A percentile compares a stretch with the other conserved stretches of the same genome.
Evolutionary conservation across 2,888 invertebrate species (phyloP).

Genomic region (Thecophora atra): DNA sequence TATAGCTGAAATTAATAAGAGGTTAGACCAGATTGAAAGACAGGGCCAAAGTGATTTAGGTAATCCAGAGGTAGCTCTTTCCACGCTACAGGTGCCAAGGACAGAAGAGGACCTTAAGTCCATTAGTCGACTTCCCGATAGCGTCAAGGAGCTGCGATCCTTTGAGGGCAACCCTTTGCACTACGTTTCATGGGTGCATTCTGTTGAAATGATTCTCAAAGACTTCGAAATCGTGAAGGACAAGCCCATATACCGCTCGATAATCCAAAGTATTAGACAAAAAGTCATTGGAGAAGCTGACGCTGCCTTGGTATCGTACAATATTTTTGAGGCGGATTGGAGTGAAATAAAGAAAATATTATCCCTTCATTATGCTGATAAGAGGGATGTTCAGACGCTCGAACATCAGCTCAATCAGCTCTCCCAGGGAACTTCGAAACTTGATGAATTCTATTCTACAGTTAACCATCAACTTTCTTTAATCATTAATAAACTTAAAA

Average conservation of each 20-base stretch:
- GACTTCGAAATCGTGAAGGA: background rate
- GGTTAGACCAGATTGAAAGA: no score
- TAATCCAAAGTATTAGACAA: background rate
- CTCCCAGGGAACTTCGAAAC: no score
- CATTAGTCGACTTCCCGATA: no score
- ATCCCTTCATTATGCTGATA: background rate
- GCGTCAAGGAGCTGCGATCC: no score
- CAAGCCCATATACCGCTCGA: background rate
- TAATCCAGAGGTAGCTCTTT: no score
- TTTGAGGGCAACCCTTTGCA: no score
- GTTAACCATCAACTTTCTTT: background rate
- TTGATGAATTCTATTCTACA: background rate
- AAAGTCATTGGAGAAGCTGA: background rate
- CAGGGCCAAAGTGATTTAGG: no score
- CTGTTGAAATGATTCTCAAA: no score
- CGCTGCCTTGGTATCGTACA: background rate
- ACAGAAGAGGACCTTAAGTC: no score
- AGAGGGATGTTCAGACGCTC: background rate
- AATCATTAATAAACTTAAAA: background rate
- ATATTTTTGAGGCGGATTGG: background rate
- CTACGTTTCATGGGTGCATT: no score
- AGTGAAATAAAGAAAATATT: background rate
- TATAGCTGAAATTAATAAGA: no score
- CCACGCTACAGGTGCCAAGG: no score
- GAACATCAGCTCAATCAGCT: background rate